Conservation (phyloP, 2,888 invertebrate genomes). For the Dendrolimus houi region DNA sequence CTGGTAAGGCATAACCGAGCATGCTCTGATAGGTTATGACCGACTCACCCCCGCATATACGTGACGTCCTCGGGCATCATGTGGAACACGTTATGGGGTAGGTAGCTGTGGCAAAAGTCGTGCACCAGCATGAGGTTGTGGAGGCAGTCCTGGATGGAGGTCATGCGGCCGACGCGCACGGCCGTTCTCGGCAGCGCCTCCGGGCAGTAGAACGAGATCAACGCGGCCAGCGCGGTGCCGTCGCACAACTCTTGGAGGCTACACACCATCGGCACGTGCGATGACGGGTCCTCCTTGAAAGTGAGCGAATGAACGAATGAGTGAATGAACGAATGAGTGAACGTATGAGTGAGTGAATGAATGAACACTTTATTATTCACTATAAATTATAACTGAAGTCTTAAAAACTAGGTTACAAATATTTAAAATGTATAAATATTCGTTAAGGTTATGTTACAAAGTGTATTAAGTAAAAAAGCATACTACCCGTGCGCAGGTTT, state of each 20-base stretch:
- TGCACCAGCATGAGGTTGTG: constrained; percentile 93
- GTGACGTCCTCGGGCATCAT: constrained; percentile 97
- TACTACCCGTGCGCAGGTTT: no score
- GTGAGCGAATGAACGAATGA: no score
- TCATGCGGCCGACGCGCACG: constrained; percentile 74
- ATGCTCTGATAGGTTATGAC: neutral
- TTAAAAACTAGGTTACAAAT: no score
- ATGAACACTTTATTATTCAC: no score
- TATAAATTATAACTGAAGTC: constrained; percentile 13
- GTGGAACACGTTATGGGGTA: constrained; percentile 94
- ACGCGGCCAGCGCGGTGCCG: constrained; percentile 90
- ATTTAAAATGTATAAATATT: no score
- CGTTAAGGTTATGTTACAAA: no score
- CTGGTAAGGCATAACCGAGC: no score
- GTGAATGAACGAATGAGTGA: no score
- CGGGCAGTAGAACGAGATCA: constrained; percentile 92
- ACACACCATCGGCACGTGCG: constrained; percentile 81
- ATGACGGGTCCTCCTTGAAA: constrained; percentile 71
- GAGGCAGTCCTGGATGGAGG: constrained; percentile 91
- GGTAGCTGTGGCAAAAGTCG: constrained; percentile 88
- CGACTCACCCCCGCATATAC: constrained; percentile 89
- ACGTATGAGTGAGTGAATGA: no score
- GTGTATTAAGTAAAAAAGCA: no score
- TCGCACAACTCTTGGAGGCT: constrained; percentile 93
- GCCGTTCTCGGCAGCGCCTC: constrained; percentile 72